Evolutionary conservation across 2,888 invertebrate species (phyloP).

Genomic region (Catocala nupta): DNA sequence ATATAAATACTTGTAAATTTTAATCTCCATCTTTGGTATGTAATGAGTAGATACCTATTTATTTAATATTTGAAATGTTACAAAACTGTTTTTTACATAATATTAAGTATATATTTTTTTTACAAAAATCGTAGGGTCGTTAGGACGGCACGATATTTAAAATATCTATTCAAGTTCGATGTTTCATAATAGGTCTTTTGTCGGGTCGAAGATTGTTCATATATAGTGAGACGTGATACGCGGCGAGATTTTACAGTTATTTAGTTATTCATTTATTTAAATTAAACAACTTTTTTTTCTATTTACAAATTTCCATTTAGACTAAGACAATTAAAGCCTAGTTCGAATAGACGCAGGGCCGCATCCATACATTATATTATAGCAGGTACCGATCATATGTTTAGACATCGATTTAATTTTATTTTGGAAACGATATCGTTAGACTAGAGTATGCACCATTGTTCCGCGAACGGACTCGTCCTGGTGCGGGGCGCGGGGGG

Average conservation of each 20-base stretch:
- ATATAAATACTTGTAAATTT: constrained; percentile 88
- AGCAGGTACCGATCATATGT: constrained; percentile 86
- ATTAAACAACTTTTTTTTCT: constrained; percentile 78
- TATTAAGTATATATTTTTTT: constrained; percentile 82
- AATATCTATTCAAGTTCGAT: constrained; percentile 86
- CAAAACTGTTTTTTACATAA: constrained; percentile 84
- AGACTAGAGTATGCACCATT: constrained; percentile 82
- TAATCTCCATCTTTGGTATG: constrained; percentile 85
- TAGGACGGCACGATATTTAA: constrained; percentile 86
- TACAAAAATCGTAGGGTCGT: constrained; percentile 87
- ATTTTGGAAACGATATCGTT: constrained; percentile 72
- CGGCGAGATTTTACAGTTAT: constrained; percentile 62
- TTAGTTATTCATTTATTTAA: constrained; percentile 60
- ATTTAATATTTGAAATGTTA: constrained; percentile 85
- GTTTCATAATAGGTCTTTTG: constrained; percentile 80
- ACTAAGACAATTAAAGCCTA: constrained; percentile 87
- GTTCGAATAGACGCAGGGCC: constrained; percentile 85
- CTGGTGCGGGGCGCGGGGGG: constrained; percentile 48
- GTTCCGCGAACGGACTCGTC: constrained; percentile 74
- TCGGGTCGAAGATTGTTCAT: constrained; percentile 61
- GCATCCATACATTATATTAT: constrained; percentile 85
- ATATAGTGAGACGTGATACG: constrained; percentile 63
- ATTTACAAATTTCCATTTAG: constrained; percentile 86
- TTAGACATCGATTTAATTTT: constrained; percentile 69
- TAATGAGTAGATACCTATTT: constrained; percentile 81